A percentile compares a stretch with the other conserved stretches of the same genome.
Conservation (phyloP, 2,888 invertebrate genomes). For the Gerosis bhagava region DNA sequence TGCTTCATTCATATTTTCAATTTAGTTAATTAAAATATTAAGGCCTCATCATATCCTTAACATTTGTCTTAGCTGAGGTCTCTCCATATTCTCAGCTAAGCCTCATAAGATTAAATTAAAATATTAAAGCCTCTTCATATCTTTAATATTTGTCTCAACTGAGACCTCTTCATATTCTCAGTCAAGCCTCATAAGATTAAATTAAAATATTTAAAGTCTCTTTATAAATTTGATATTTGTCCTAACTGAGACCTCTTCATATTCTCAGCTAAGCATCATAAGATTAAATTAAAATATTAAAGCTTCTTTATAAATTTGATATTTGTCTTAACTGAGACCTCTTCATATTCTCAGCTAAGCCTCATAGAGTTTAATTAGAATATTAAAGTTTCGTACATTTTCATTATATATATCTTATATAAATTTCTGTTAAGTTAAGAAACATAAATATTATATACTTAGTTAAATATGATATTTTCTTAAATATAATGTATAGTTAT, state of each 20-base stretch:
- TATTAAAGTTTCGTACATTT: slow-evolving; percentile 6
- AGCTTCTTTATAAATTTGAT: slow-evolving; percentile 1
- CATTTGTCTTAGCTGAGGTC: too few relatives aligned
- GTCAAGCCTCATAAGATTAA: neutral
- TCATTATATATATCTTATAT: too few relatives aligned
- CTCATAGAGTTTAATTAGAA: neutral
- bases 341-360: slow-evolving; percentile 6
- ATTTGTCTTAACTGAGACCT: slow-evolving; percentile 9
- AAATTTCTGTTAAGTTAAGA: too few relatives aligned
- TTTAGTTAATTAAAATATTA: neutral
- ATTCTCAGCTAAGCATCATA: slow-evolving; percentile 3
- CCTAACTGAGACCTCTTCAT: slow-evolving; percentile 6
- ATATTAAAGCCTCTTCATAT: slow-evolving; percentile 7
- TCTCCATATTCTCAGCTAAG: neutral
- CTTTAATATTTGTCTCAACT: slow-evolving; percentile 11
- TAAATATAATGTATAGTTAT: too few relatives aligned
- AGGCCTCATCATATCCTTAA: slow-evolving; percentile 6
- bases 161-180: slow-evolving; percentile 8
- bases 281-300: slow-evolving; percentile 5
- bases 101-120: neutral
- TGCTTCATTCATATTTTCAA: neutral
- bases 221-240: slow-evolving; percentile 7
- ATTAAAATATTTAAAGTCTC: slow-evolving; percentile 6
- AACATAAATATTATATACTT: too few relatives aligned
- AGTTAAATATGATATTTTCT: too few relatives aligned